phyloP scores from a whole-genome alignment of 2,888 invertebrate genomes.

The Stenodera caucasica region DNA sequence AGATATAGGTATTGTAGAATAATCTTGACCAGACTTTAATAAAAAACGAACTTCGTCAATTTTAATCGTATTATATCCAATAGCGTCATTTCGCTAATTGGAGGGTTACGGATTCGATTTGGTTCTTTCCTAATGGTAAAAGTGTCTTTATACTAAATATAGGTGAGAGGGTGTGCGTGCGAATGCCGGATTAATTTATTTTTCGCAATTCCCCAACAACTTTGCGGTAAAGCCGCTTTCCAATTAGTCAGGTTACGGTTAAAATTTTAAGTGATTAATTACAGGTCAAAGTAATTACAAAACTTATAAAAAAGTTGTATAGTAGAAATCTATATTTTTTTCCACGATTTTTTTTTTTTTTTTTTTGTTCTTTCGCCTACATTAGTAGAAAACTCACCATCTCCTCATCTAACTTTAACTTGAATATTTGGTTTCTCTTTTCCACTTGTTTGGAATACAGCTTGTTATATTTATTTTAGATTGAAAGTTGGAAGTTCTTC shows the following conservation, averaged over 20 bases:
- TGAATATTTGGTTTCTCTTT: background rate
- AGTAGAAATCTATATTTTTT: constrained; percentile 18
- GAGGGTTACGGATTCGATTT: constrained; percentile 18
- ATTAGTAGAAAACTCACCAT: constrained; percentile 19
- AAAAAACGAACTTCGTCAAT: constrained; percentile 33
- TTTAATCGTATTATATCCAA: constrained; percentile 37
- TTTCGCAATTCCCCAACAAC: constrained; percentile 25
- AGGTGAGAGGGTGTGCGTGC: constrained; percentile 1
- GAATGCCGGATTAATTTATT: constrained; percentile 35
- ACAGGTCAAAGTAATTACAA: constrained; percentile 39
- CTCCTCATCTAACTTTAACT: constrained; percentile 13
- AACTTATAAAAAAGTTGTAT: constrained; percentile 32
- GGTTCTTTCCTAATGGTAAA: background rate
- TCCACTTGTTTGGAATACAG: constrained; percentile 19
- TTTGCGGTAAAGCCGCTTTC: constrained; percentile 28
- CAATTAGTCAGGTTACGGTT: constrained; percentile 37
- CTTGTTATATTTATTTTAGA: constrained; percentile 31
- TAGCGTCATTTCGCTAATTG: constrained; percentile 35
- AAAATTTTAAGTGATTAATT: constrained; percentile 42
- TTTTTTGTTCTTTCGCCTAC: background rate
- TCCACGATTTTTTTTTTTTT: too few species aligned
- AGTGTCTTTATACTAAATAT: background rate
- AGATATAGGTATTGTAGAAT: constrained; percentile 16
- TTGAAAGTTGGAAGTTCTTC: constrained; percentile 21
- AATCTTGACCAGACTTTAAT: background rate